phyloP scores from a whole-genome alignment of 2,888 invertebrate genomes.

The Agelastica alni region DNA sequence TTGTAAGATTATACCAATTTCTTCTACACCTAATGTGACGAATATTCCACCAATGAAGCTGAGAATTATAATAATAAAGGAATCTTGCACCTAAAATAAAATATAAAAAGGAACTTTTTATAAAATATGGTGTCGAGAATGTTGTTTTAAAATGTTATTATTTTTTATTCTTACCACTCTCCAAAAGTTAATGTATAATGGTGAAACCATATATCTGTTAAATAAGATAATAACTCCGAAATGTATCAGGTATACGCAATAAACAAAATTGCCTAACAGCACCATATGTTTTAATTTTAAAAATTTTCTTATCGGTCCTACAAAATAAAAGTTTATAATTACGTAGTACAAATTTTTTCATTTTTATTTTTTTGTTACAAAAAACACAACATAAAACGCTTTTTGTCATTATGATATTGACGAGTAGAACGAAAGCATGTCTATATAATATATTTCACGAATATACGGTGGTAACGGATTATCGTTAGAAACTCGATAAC shows the following conservation, averaged over 20 bases:
- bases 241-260: constrained; percentile 12
- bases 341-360: too few species aligned
- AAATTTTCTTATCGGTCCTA: background rate
- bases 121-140: background rate
- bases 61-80: background rate
- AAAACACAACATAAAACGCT: too few species aligned
- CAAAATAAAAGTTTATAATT: too few species aligned
- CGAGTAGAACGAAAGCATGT: too few species aligned
- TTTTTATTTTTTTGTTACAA: too few species aligned
- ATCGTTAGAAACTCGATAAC: too few species aligned
- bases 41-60: constrained; percentile 7
- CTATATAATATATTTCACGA: too few species aligned
- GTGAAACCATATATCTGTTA: background rate
- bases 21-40: constrained; percentile 23
- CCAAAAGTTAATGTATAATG: background rate
- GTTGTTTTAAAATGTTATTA: background rate
- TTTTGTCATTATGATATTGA: too few species aligned
- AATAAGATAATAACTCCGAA: background rate
- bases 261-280: constrained; percentile 14
- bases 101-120: background rate
- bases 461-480: too few species aligned
- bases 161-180: background rate
- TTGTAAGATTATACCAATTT: constrained; percentile 27
- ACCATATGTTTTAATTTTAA: constrained; percentile 14
- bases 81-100: constrained; percentile 15